Evolutionary conservation across 1,140 invertebrate genomes (phyloP).

Genomic region (Ceratitis capitata): DNA sequence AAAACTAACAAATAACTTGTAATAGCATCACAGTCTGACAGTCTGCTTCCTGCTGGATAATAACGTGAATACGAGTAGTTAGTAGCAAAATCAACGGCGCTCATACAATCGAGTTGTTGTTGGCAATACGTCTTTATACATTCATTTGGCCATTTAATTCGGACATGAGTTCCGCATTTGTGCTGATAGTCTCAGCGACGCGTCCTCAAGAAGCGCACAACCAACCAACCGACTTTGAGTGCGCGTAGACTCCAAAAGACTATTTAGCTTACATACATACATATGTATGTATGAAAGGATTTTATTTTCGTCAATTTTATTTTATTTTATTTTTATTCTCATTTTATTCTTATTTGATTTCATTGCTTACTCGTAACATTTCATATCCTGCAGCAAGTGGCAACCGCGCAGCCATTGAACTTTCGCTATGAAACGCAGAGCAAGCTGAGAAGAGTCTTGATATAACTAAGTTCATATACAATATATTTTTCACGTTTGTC

Average conservation of each 20-base stretch:
- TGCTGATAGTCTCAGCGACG: not conserved
- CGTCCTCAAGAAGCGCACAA: not conserved
- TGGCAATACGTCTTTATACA: not conserved
- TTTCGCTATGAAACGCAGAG: not conserved
- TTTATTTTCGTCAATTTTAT: too few species aligned
- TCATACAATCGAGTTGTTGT: not conserved
- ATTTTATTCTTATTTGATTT: too few species aligned
- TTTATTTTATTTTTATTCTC: too few species aligned
- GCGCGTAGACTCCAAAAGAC: too few species aligned
- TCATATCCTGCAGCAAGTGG: not conserved
- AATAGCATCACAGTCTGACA: not conserved
- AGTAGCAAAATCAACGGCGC: not conserved
- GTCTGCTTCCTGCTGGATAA: conserved; percentile 15
- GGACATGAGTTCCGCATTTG: conserved; percentile 35
- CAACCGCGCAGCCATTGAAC: not conserved
- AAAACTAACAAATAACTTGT: not conserved
- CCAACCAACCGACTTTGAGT: not conserved
- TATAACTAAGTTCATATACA: not conserved
- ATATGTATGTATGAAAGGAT: not conserved
- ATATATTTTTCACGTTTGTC: not conserved
- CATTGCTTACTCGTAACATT: not conserved
- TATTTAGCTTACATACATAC: not conserved
- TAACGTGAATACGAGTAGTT: not conserved
- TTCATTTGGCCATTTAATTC: conserved; percentile 36
- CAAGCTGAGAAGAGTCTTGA: not conserved